These are phyloP conservation scores for Scolanthus callimorphus DNA, from an alignment of 92 coral and sea anemone species.

Conservation along the genomic window DNA sequence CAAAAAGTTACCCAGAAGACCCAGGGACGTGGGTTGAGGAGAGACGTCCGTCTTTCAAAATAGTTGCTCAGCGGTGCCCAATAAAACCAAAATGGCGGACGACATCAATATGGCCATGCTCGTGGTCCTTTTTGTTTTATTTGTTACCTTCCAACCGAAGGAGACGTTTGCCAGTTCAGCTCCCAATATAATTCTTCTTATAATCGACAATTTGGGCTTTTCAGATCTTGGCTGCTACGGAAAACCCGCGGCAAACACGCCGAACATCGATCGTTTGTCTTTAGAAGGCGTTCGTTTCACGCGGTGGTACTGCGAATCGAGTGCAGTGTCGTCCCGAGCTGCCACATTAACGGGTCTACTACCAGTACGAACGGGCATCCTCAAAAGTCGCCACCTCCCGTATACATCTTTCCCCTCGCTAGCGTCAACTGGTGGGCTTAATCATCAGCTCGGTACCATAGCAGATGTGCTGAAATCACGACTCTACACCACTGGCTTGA, in stretches of 20 bases:
- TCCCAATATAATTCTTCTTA: slow-evolving; percentile 54
- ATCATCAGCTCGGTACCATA: slow-evolving; percentile 49
- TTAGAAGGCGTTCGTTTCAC: slow-evolving; percentile 55
- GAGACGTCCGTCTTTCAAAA: no score
- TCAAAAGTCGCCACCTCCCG: slow-evolving; percentile 79
- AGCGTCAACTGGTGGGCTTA: slow-evolving; percentile 86
- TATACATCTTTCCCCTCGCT: slow-evolving; percentile 80
- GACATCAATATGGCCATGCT: no score
- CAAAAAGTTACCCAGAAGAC: no score
- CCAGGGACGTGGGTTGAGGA: no score
- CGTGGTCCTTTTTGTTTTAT: no score
- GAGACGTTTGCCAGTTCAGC: not conserved
- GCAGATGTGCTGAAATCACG: slow-evolving; percentile 59
- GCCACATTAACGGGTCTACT: slow-evolving; percentile 83
- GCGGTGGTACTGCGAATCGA: slow-evolving; percentile 77
- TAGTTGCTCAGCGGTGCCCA: no score
- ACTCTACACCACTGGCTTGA: slow-evolving; percentile 65
- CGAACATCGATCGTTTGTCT: slow-evolving; percentile 63
- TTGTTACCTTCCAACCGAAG: no score
- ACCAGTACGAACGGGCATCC: slow-evolving; percentile 90
- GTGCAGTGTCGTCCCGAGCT: slow-evolving; percentile 76
- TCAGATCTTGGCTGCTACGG: slow-evolving; percentile 56
- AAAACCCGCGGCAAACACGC: slow-evolving; percentile 34
- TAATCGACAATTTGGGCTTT: slow-evolving; percentile 62
- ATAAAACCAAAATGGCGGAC: no score